These are phyloP conservation scores for Ecliptopera silaceata DNA, from an alignment of 2,888 invertebrate species.

Conservation along the genomic window DNA sequence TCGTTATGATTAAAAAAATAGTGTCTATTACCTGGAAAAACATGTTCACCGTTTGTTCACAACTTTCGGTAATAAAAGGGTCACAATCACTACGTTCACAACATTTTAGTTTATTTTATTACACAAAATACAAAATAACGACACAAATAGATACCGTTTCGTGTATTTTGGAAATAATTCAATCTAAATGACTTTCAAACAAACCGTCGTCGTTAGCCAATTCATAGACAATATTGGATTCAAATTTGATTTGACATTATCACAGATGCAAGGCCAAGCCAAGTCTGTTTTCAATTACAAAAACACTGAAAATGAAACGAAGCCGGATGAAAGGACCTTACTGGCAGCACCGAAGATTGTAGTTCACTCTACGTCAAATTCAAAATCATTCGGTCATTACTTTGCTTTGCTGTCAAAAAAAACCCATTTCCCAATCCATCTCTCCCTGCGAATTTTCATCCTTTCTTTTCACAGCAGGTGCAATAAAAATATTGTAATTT, in stretches of 20 bases:
- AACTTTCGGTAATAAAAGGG: too few relatives aligned
- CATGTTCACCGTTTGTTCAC: constrained; percentile 46
- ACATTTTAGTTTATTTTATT: constrained; percentile 5
- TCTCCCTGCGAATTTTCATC: constrained; percentile 49
- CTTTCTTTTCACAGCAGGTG: constrained; percentile 49
- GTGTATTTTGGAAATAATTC: constrained; percentile 2
- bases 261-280: too few relatives aligned
- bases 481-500: constrained; percentile 15
- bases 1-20: background rate
- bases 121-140: background rate
- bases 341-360: constrained; percentile 4
- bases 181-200: constrained; percentile 9
- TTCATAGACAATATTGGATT: constrained; percentile 14
- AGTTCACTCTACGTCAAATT: constrained; percentile 1
- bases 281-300: constrained; percentile 12
- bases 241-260: background rate
- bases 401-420: constrained; percentile 19
- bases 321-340: background rate
- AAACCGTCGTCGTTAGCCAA: constrained; percentile 10
- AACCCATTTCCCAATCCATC: constrained; percentile 4
- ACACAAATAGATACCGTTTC: background rate
- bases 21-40: constrained; percentile 58
- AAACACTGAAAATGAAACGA: background rate
- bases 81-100: constrained; percentile 1
- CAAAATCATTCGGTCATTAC: background rate